phyloP scores from a whole-genome alignment of 2,113 vertebrate species.

The Strix aluco region DNA sequence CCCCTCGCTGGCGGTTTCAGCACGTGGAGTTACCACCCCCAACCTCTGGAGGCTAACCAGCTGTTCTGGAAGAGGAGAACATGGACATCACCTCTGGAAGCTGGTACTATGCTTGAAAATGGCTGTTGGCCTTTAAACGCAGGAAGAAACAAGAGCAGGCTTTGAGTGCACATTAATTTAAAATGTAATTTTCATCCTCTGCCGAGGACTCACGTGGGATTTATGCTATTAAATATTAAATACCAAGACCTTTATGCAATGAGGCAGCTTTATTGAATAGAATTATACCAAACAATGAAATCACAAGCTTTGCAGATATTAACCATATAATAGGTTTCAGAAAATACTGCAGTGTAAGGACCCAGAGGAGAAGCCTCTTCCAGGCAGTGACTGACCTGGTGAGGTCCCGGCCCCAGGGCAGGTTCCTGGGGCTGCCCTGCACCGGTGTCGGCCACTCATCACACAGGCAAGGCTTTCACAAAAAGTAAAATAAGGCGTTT shows the following conservation, averaged over 20 bases:
- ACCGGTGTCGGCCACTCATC: rapidly evolving
- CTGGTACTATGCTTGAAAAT: neutral
- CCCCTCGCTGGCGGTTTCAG: neutral
- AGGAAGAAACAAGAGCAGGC: neutral
- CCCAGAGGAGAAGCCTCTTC: neutral
- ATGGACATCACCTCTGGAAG: neutral
- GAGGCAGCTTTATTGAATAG: constrained; percentile 47
- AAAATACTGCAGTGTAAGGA: neutral
- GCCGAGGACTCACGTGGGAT: constrained; percentile 46
- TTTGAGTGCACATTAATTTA: constrained; percentile 31
- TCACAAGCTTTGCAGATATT: constrained; percentile 12
- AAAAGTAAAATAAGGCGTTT: neutral
- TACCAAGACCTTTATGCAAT: constrained; percentile 63
- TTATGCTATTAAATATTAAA: constrained; percentile 69
- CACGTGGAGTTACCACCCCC: neutral
- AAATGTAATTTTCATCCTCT: constrained; percentile 60
- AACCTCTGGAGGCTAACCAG: rapidly evolving
- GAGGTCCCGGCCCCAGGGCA: neutral
- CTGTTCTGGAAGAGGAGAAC: neutral
- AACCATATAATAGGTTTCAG: neutral
- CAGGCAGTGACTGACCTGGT: neutral
- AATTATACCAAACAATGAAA: constrained; percentile 45
- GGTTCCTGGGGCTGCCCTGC: rapidly evolving
- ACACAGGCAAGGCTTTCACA: neutral
- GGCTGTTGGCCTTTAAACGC: neutral